These are phyloP conservation scores for Grammomys dolichurus DNA, from an alignment of 2,113 vertebrate genomes.

Conservation along the genomic window DNA sequence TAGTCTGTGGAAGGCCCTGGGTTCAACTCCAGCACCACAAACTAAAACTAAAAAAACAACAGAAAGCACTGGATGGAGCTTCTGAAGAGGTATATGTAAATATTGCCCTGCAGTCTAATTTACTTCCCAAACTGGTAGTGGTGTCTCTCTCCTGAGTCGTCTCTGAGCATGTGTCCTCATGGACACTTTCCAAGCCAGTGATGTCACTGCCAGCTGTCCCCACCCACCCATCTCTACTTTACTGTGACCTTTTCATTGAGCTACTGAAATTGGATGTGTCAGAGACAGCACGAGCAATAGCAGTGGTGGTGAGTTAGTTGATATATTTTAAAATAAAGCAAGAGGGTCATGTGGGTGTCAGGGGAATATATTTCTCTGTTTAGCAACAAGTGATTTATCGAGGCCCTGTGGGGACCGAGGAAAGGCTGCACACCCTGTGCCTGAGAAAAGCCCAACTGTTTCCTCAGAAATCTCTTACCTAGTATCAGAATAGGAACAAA, in stretches of 20 bases:
- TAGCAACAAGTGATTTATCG: conserved; percentile 77
- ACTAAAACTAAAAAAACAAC: background rate
- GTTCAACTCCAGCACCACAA: background rate
- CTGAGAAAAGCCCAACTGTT: conserved; percentile 54
- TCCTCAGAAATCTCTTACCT: conserved; percentile 70
- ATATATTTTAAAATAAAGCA: conserved; percentile 80
- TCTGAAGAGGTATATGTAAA: background rate
- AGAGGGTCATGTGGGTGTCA: conserved; percentile 64
- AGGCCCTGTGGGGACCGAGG: background rate
- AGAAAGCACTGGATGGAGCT: background rate
- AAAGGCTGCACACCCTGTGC: conserved; percentile 53
- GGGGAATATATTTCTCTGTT: conserved; percentile 73
- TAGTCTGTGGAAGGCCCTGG: background rate
- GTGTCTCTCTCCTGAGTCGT: background rate
- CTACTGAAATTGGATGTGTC: conserved; percentile 76
- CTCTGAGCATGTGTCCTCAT: background rate
- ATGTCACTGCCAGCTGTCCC: background rate
- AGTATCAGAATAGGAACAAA: conserved; percentile 53
- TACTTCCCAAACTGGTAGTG: background rate
- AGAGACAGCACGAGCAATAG: conserved; percentile 69
- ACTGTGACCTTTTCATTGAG: conserved; percentile 74
- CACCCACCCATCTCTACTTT: conserved; percentile 60
- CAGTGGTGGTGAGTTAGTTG: conserved; percentile 75
- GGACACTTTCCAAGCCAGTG: background rate
- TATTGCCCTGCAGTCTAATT: background rate